Percentiles rank a stretch among this genome's conserved stretches.
Evolutionary conservation across 2,113 vertebrate genomes (phyloP).

Genomic region (Aspidoscelis tigris): DNA sequence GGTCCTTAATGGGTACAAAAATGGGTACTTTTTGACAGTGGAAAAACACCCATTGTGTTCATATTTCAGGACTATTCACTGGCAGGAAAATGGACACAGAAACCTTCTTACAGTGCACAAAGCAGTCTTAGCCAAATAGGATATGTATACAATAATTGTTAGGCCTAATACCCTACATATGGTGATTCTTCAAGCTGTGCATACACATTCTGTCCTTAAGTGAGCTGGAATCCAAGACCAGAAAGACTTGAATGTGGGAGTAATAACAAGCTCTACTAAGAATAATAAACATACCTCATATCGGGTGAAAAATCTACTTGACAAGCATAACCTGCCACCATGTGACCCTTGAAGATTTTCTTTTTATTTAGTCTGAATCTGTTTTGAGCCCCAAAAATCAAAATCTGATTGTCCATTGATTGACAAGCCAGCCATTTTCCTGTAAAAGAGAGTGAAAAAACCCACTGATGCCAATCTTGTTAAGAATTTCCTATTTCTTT

Average conservation of each 20-base stretch:
- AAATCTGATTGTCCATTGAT: slow-evolving; percentile 99
- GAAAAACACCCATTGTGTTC: no score
- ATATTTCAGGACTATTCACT: no score
- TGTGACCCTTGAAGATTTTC: slow-evolving; percentile 98
- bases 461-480: slow-evolving; percentile 17
- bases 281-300: slow-evolving; percentile 87
- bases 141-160: not conserved
- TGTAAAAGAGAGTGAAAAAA: slow-evolving; percentile 55
- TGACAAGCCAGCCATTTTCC: slow-evolving; percentile 99
- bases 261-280: rapidly evolving
- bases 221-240: rapidly evolving
- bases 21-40: no score
- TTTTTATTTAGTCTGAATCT: slow-evolving; percentile 99
- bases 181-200: not conserved
- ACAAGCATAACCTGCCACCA: slow-evolving; percentile 98
- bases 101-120: no score
- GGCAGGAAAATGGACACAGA: no score
- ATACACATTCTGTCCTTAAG: not conserved
- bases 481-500: not conserved
- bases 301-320: slow-evolving; percentile 99
- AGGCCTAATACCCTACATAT: not conserved
- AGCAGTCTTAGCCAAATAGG: no score
- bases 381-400: slow-evolving; percentile 98
- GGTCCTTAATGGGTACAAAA: no score
- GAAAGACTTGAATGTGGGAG: not conserved